Evolutionary conservation across 2,888 invertebrate species (phyloP).

Genomic region (Rhaphigaster nebulosa): DNA sequence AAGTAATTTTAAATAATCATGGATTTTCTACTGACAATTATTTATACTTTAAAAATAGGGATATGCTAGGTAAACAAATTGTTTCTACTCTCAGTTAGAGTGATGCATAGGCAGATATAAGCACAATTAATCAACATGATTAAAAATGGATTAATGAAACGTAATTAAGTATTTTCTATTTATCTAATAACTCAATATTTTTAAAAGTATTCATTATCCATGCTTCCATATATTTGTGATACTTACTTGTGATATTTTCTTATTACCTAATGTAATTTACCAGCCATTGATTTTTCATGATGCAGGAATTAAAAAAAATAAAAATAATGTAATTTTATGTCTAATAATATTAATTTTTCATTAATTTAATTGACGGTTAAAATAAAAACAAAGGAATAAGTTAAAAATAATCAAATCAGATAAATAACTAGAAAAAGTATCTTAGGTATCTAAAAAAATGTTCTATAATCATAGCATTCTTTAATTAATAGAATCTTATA

Average conservation of each 20-base stretch:
- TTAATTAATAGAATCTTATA: neutral
- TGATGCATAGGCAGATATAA: neutral
- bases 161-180: neutral
- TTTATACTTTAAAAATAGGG: neutral
- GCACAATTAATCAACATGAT: neutral
- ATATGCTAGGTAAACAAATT: neutral
- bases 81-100: neutral
- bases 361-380: neutral
- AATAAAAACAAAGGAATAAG: neutral
- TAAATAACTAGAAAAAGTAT: neutral
- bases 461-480: neutral
- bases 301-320: neutral
- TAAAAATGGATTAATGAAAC: neutral
- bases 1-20: neutral
- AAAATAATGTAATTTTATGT: neutral
- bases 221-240: slow-evolving; percentile 42
- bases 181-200: neutral
- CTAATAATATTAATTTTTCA: neutral
- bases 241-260: slow-evolving; percentile 31
- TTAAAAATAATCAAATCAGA: neutral
- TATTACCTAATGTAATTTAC: neutral
- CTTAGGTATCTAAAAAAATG: neutral
- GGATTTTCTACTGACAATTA: neutral
- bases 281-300: slow-evolving; percentile 17
- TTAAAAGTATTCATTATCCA: slow-evolving; percentile 13